Base-by-base conservation (phyloP, 1,140 invertebrate species). In the Lasioglossum albipes region DNA sequence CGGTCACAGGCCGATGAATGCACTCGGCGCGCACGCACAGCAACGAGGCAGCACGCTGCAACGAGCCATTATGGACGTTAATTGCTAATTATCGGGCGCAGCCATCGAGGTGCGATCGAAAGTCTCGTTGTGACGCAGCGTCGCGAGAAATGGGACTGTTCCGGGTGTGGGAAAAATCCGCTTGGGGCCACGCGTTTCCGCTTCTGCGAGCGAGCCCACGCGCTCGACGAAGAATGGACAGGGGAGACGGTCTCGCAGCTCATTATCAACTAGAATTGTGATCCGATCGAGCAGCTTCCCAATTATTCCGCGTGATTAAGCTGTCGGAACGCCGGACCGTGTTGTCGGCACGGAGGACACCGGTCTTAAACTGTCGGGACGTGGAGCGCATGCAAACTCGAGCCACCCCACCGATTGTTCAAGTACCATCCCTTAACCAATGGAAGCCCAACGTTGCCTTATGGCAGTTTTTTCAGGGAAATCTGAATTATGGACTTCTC, bases 81-180 rank as follows among this genome's bases (percentile, higher is more conserved):
- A 79, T 79, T 79, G 76, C 16, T 79, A 72, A 79, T 79, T 79
- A 79, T 72, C 76, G 41, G n/a, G 45, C 42, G 45, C 59, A 79
- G 61, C 22, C 54, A 36, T 70, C 75, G 67, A 49, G 36, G 41
- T 2, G 52, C 67, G 41, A 68, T 76, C 41, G n/a, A 49, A 66
- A 66, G 65, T 66, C 65, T 18, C 65, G 36, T 2, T 18, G 49
- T 2, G 7, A 1, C 4, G 16, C 4, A 31, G 16, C 52, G 16
- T 7, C 52, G 52, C 52, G 52, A 20, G 16, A 54, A 54, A 20
- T 20, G 16, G 52, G 52, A 54, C 18, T 20, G 52, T 54, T 54
- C 52, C 49, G 7, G 45, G 31, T 16, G 27, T 36, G 54, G 59
- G 59, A 76, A 59, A 41, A 49, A 2, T 7, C 7, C 52, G 27